phyloP scores from a whole-genome alignment of 2,113 vertebrate genomes.

The Lutjanus erythropterus region DNA sequence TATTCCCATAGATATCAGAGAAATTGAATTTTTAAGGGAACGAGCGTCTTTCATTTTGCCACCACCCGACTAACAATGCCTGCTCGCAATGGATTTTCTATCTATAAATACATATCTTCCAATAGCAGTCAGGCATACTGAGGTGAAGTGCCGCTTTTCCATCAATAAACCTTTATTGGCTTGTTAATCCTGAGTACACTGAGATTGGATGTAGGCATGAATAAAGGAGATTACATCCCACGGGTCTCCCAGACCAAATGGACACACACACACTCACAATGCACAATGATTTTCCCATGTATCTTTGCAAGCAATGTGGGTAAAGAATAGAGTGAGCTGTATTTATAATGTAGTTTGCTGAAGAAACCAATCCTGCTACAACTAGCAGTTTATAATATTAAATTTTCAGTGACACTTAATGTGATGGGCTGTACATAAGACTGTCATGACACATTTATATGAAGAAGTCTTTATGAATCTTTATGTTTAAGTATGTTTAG shows the following conservation, averaged over 20 bases:
- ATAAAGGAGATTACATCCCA: constrained; percentile 37
- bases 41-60: constrained; percentile 50
- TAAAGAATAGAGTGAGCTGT: neutral
- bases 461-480: too few species aligned
- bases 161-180: constrained; percentile 57
- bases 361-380: neutral
- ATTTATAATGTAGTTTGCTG: neutral
- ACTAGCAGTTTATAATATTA: neutral
- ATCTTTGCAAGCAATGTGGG: neutral
- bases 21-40: constrained; percentile 53
- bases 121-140: constrained; percentile 23
- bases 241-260: constrained; percentile 21
- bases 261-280: neutral
- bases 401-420: neutral
- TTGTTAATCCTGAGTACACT: constrained; percentile 51
- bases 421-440: too few species aligned
- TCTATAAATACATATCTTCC: constrained; percentile 56
- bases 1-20: constrained; percentile 55
- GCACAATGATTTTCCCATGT: constrained; percentile 3
- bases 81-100: constrained; percentile 55
- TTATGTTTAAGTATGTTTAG: too few species aligned
- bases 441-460: too few species aligned
- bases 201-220: constrained; percentile 16
- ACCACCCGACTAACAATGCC: constrained; percentile 33
- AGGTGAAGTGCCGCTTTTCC: constrained; percentile 21